Evolutionary conservation across 2,113 vertebrate species (phyloP), one percentile per base, ranked within the genome.

Genomic region (Tragulus kanchil): DNA sequence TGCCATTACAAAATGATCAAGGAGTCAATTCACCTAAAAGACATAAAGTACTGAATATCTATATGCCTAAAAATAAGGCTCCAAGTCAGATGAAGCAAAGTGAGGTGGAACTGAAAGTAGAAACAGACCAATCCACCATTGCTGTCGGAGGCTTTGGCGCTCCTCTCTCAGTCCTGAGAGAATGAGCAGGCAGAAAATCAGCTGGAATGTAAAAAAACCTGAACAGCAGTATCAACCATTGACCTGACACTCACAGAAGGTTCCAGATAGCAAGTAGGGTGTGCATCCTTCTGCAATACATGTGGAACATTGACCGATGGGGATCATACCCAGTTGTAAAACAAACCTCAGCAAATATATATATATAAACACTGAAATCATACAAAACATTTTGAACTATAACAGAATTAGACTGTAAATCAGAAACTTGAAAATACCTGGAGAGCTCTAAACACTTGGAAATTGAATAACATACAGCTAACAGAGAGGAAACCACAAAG

Each of bases 341-440:
- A 75, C 56, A 85, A 84, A 56, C 16, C 15, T 85, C 58, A 85
- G 36, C 25, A 75, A 65, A 85, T 59, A 59, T 1, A n/a, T 79
- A 54, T n/a, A n/a, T n/a, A n/a, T n/a, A 95, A 56, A 19, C 88
- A 36, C 4, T 75, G 23, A 94, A 96, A 92, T 54, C 45, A 69
- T 58, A 50, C n/a, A 28, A 42, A 75, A 42, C 64, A 3, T 50
- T 89, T 52, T 75, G 15, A 42, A 59, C 15, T 84, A 1, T 69
- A 85, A 48, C 10, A 73, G 23, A 67, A 90, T 69, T 73, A 65
- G 36, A n/a, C 69, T 31, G 15, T 77, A 71, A 86, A 82, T 82
- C 45, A 71, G 7, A 64, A 75, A 54, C 59, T 50, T 42, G 19
- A 79, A 93, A 90, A 31, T 61, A 69, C 61, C 26, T 84, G 62